Conservation (phyloP, 2,113 vertebrate species). For the Riparia riparia region DNA sequence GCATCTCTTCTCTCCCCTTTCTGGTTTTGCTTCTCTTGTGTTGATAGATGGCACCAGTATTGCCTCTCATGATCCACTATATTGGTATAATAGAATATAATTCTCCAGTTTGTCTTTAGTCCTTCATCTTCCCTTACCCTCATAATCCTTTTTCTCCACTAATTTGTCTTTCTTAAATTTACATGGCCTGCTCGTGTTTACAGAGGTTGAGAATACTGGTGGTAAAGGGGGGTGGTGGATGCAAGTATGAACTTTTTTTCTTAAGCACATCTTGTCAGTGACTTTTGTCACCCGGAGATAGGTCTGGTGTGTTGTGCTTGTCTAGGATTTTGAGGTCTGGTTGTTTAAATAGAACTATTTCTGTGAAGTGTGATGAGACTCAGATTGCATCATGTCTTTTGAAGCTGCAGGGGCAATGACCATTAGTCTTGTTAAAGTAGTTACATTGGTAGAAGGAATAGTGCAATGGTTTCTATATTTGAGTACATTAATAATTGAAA, state of each 20-base stretch:
- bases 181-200: neutral
- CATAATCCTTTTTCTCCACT: neutral
- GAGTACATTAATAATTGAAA: neutral
- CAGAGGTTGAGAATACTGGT: neutral
- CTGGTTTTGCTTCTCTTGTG: neutral
- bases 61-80: neutral
- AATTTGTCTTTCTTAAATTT: neutral
- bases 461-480: constrained; percentile 25
- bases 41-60: neutral
- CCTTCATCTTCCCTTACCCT: neutral
- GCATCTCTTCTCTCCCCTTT: neutral
- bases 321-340: neutral
- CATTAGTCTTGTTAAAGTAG: neutral
- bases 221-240: too few species aligned
- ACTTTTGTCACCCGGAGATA: neutral
- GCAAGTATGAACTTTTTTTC: neutral
- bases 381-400: neutral
- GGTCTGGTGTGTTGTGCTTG: neutral
- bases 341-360: neutral
- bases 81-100: neutral
- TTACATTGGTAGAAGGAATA: neutral
- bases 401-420: neutral
- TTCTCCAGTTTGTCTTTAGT: neutral
- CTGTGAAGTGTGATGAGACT: neutral
- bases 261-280: neutral